Percentiles rank a stretch among this genome's conserved stretches.
Evolutionary conservation across 2,888 invertebrate species (phyloP).

Genomic region (Halictus ligatus): DNA sequence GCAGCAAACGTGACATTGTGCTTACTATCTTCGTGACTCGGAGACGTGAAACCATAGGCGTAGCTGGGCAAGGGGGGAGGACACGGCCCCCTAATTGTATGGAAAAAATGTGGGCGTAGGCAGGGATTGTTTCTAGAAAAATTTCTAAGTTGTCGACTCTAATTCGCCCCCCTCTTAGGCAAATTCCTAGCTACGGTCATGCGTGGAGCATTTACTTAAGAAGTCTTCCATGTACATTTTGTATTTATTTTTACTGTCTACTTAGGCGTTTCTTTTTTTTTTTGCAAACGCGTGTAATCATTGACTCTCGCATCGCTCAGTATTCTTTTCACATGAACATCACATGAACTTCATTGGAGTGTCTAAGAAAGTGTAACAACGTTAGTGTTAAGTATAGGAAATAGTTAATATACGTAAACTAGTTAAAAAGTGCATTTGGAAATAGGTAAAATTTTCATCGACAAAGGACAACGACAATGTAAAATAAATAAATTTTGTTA

Average conservation of each 20-base stretch:
- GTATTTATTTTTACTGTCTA: slow-evolving; percentile 39
- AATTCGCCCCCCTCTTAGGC: no score
- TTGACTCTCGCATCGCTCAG: neutral
- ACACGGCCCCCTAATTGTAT: no score
- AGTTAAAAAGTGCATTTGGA: neutral
- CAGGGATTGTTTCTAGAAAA: no score
- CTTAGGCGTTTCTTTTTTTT: slow-evolving; percentile 6
- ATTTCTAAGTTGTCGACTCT: no score
- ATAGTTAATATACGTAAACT: neutral
- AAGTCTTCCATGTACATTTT: slow-evolving; percentile 46
- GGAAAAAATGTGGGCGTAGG: no score
- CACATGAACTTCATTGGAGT: neutral
- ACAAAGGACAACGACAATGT: neutral
- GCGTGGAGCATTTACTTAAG: slow-evolving; percentile 30
- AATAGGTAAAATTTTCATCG: no score
- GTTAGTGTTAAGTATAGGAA: neutral
- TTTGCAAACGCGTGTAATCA: neutral
- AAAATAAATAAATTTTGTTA: no score
- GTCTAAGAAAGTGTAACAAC: neutral
- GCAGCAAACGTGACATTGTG: slow-evolving; percentile 5
- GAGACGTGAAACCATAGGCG: neutral
- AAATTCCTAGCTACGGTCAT: no score
- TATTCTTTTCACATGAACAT: neutral
- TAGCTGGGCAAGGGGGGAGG: no score
- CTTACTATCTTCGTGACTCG: neutral